Base-by-base conservation (phyloP, 1,140 invertebrate genomes). In the Ceratosolen solmsi region DNA sequence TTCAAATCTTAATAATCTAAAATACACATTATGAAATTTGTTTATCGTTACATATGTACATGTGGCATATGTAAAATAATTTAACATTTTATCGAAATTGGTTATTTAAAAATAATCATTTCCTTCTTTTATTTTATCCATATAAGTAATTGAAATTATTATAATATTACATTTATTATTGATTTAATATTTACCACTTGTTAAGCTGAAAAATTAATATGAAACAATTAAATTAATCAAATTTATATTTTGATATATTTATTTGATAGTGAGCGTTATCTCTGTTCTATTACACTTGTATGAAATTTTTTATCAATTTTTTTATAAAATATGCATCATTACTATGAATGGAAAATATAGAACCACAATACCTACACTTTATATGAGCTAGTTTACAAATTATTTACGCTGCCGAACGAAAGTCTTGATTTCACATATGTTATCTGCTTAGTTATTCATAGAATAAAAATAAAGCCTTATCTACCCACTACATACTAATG, bases 1-100 rank as follows among this genome's bases (percentile, higher is more conserved):
- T 89, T 88, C 86, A 86, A 85, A 87, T 86, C 70, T 71, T 56
- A 85, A 87, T 87, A 85, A 84, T 71, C 30, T 38, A 60, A 27
- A 25, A 27, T 4, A 58, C 22, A 25, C 25, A 41, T 79, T 71
- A 70, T 51, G 68, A 79, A 79, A 75, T 73, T 33, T 74, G 56
- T 60, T 73, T 80, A 80, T 80, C 46, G n/a, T 11, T 27, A n/a
- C 49, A n/a, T n/a, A n/a, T n/a, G n/a, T n/a, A n/a, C n/a, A n/a
- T n/a, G n/a, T n/a, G n/a, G 46, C 20, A 17, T 27, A 20, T 22
- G 27, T n/a, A 49, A 54, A 36, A 15, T 13, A 3, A 41, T 75
- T 38, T n/a, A 20, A 38, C n/a, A 38, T 36, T 75, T 75, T 72
- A 72, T 51, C 20, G 25, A 51, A 72, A 51, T 30, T 41, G 22